Evolutionary conservation across 2,113 vertebrate genomes (phyloP).

Genomic region (Balaeniceps rex): DNA sequence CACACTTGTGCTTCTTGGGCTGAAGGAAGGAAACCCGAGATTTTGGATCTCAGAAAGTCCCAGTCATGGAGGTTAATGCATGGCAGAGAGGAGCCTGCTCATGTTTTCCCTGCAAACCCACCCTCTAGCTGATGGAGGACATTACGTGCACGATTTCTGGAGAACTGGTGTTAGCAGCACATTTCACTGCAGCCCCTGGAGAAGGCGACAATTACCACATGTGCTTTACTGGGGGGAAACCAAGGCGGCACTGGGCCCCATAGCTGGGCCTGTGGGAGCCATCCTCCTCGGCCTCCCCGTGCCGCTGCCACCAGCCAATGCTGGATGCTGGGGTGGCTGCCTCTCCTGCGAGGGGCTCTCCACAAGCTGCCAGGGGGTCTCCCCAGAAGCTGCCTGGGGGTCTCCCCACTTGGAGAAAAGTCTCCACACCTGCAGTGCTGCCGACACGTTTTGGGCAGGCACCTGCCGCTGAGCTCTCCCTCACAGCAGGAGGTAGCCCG

Average conservation of each 20-base stretch:
- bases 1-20: not conserved
- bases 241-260: not conserved
- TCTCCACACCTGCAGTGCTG: accelerated
- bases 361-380: too few relatives aligned
- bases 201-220: not conserved
- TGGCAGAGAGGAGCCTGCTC: not conserved
- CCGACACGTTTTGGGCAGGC: not conserved
- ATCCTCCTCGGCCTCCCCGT: not conserved
- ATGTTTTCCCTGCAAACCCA: not conserved
- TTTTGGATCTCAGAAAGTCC: not conserved
- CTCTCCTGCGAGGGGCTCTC: not conserved
- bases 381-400: too few relatives aligned
- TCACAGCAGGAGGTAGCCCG: accelerated
- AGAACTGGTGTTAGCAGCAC: not conserved
- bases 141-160: accelerated
- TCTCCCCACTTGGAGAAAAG: too few relatives aligned
- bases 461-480: too few relatives aligned
- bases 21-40: not conserved
- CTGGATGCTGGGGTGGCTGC: too few relatives aligned
- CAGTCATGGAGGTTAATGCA: accelerated
- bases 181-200: not conserved
- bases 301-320: not conserved
- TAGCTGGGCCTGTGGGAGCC: not conserved
- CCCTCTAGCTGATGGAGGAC: not conserved
- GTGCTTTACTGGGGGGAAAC: accelerated